Percentiles rank a stretch among this genome's conserved stretches.
These are phyloP conservation scores for Callocephalon fimbriatum DNA, from an alignment of 2,113 vertebrate species.

Conservation along the genomic window DNA sequence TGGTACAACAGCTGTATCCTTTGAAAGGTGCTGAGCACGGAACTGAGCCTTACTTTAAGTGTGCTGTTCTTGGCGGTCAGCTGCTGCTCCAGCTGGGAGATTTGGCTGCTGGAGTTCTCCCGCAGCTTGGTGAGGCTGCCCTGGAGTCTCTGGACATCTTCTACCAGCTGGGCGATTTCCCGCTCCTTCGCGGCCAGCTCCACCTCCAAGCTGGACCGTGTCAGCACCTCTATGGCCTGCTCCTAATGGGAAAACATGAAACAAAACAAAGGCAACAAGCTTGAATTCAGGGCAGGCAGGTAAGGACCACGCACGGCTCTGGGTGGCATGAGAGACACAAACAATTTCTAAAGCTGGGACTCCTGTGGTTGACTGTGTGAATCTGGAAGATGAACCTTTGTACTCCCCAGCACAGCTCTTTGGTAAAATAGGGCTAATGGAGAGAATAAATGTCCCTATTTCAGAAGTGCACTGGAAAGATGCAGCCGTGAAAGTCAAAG, in stretches of 20 bases:
- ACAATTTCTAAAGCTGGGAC: not conserved
- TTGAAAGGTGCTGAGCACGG: not conserved
- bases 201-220: constrained; percentile 90
- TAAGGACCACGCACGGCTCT: accelerated
- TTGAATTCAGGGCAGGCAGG: not conserved
- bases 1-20: accelerated
- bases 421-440: not conserved
- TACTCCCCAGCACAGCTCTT: not conserved
- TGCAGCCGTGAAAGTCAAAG: constrained; percentile 9
- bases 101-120: constrained; percentile 92
- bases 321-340: not conserved
- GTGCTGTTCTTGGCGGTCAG: constrained; percentile 90
- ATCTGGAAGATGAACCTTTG: not conserved
- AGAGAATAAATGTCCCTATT: not conserved
- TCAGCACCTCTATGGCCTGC: constrained; percentile 86
- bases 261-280: not conserved
- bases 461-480: not conserved
- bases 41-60: constrained; percentile 83
- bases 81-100: constrained; percentile 94
- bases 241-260: constrained; percentile 68
- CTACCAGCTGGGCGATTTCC: constrained; percentile 95
- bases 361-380: accelerated
- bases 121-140: constrained; percentile 94
- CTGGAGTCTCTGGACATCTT: constrained; percentile 97
- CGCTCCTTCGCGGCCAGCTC: constrained; percentile 95